Conservation (phyloP, 2,888 invertebrate genomes). For the Hypsopygia costalis region DNA sequence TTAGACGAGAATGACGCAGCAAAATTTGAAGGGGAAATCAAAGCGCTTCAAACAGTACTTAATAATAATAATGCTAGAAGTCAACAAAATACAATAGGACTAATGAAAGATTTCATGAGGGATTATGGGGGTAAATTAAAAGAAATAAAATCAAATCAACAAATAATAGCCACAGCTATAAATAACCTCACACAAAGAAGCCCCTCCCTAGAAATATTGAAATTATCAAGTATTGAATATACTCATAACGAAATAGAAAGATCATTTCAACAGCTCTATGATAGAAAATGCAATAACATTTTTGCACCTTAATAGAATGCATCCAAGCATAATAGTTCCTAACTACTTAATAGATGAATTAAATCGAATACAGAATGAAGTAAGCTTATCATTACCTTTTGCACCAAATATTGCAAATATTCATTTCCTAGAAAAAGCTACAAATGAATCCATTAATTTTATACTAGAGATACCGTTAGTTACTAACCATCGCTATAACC, state of each 20-base stretch:
- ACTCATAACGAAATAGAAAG: no score
- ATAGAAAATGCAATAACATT: no score
- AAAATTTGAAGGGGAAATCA: background rate
- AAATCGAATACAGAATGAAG: background rate
- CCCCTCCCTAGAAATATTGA: background rate
- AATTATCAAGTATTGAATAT: background rate
- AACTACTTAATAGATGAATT: no score
- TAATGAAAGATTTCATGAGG: slow-evolving; percentile 4
- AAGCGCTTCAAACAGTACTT: background rate
- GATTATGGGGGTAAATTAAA: background rate
- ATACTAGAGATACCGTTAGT: no score
- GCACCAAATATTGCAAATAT: background rate
- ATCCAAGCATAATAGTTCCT: no score
- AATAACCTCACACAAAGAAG: background rate
- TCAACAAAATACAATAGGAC: background rate
- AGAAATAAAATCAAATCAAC: background rate
- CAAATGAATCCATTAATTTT: no score
- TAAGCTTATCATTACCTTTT: background rate
- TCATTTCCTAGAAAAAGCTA: no score
- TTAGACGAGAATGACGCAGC: no score
- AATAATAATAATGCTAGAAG: no score
- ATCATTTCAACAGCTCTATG: no score
- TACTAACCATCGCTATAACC: slow-evolving; percentile 16
- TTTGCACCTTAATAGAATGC: no score
- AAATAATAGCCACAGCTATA: background rate